Evolutionary conservation across 2,113 vertebrate genomes (phyloP).

Genomic region (Anhinga anhinga): DNA sequence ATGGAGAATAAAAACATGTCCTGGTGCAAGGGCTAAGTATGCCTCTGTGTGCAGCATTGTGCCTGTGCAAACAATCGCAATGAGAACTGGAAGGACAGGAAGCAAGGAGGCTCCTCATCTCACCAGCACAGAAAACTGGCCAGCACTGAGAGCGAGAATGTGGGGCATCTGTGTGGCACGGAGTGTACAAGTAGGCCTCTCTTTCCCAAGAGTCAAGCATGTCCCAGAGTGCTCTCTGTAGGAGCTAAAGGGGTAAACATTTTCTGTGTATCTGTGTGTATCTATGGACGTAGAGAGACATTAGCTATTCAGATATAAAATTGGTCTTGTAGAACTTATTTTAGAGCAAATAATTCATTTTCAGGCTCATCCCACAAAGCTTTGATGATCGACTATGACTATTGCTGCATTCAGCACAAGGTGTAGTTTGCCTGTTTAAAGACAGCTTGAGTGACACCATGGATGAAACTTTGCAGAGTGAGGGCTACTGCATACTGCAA

Average conservation of each 20-base stretch:
- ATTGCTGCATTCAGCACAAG: neutral
- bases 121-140: neutral
- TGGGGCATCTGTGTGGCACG: neutral
- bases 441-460: neutral
- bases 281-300: neutral
- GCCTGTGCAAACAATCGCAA: accelerated
- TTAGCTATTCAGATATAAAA: neutral
- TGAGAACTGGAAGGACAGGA: neutral
- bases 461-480: neutral
- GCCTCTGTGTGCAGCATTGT: neutral
- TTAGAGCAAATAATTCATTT: neutral
- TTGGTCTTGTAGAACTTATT: neutral
- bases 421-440: neutral
- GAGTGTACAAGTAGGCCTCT: neutral
- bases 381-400: neutral
- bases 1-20: neutral
- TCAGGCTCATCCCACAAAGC: neutral
- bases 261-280: neutral
- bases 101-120: neutral
- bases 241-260: neutral
- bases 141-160: neutral
- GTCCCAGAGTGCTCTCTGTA: neutral
- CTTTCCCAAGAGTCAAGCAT: neutral
- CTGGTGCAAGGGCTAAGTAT: neutral
- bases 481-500: neutral